Percentiles rank a stretch among this genome's conserved stretches.
These are phyloP conservation scores for Trematomus loennbergii DNA, from an alignment of 2,113 vertebrate species.

Conservation along the genomic window DNA sequence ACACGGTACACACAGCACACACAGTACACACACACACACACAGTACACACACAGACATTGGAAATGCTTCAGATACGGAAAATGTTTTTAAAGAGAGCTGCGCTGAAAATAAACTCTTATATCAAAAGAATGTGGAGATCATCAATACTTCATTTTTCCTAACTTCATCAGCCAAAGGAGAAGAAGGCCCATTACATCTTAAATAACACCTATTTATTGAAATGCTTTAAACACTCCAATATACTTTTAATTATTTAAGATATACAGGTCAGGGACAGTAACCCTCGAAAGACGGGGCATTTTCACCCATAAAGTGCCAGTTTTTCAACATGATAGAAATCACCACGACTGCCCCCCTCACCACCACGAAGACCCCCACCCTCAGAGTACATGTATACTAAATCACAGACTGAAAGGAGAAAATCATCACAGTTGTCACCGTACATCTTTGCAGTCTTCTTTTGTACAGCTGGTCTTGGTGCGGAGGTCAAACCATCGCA, in stretches of 20 bases:
- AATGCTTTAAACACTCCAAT: no score
- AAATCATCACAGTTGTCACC: slow-evolving; percentile 51
- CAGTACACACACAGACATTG: slow-evolving; percentile 1
- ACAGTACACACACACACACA: not conserved
- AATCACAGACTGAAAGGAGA: not conserved
- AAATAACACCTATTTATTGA: no score
- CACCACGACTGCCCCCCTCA: no score
- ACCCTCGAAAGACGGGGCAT: no score
- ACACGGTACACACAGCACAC: not conserved
- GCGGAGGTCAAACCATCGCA: slow-evolving; percentile 97
- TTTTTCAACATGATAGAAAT: not conserved
- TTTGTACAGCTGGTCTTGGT: slow-evolving; percentile 98
- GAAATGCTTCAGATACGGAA: slow-evolving; percentile 15
- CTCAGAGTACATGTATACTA: no score
- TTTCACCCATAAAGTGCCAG: not conserved
- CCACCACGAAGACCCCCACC: no score
- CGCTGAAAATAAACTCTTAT: not conserved
- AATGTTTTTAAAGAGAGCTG: slow-evolving; percentile 13
- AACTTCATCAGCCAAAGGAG: no score
- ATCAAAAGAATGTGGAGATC: not conserved
- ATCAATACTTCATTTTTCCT: not conserved
- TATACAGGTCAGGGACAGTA: no score
- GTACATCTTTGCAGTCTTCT: slow-evolving; percentile 99
- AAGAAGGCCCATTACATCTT: no score
- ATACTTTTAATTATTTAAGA: no score